Evolutionary conservation across 2,888 invertebrate species (phyloP).

Genomic region (Caenorhabditis sulstoni): DNA sequence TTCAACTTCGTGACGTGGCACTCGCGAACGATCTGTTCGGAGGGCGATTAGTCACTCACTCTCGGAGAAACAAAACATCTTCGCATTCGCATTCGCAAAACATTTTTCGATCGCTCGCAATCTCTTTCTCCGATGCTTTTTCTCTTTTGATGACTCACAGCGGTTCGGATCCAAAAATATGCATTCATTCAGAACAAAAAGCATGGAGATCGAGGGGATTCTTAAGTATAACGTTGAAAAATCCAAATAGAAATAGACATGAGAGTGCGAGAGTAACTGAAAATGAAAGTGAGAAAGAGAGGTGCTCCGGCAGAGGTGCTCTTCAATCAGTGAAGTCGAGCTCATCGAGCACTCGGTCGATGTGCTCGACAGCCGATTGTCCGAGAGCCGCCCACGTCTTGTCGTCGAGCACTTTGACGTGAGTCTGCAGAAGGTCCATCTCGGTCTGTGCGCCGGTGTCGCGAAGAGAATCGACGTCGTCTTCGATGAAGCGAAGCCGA

Average conservation of each 20-base stretch:
- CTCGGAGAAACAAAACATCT: too few species aligned
- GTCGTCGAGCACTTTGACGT: constrained; percentile 65
- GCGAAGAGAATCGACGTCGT: constrained; percentile 55
- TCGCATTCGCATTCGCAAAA: too few species aligned
- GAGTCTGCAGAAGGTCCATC: constrained; percentile 37
- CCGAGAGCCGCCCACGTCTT: constrained; percentile 71
- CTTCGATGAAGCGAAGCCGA: constrained; percentile 64
- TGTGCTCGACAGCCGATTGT: constrained; percentile 71
- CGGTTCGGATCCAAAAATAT: too few species aligned
- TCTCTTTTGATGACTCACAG: too few species aligned
- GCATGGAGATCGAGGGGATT: neutral
- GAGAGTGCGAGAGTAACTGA: constrained; percentile 9
- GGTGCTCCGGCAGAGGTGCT: too few species aligned
- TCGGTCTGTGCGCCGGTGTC: constrained; percentile 54
- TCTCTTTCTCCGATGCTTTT: too few species aligned
- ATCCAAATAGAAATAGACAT: neutral
- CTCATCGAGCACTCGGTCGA: constrained; percentile 73
- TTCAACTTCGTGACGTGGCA: too few species aligned
- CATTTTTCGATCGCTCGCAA: too few species aligned
- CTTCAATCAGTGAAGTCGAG: constrained; percentile 46
- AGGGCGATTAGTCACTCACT: too few species aligned
- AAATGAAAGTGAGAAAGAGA: neutral
- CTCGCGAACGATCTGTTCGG: too few species aligned
- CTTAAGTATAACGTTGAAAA: constrained; percentile 18
- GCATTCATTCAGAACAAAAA: too few species aligned